Evolutionary conservation across 2,113 vertebrate genomes (phyloP).

Genomic region (Seriola quinqueradiata): DNA sequence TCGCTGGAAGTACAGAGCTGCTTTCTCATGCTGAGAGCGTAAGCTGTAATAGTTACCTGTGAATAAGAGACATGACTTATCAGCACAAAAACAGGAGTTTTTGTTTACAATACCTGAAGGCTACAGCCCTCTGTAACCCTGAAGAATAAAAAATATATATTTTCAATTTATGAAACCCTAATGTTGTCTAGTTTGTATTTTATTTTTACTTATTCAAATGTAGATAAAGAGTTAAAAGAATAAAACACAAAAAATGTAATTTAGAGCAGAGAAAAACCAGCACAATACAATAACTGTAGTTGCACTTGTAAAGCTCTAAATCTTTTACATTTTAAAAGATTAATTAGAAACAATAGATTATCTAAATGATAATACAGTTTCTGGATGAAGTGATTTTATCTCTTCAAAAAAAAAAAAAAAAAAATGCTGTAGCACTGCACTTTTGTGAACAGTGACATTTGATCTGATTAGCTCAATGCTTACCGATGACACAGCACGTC

Average conservation of each 20-base stretch:
- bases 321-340: neutral
- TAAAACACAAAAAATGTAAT: too few relatives aligned
- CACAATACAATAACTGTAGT: neutral
- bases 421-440: neutral
- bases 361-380: neutral
- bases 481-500: constrained; percentile 98
- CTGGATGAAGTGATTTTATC: neutral
- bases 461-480: constrained; percentile 48
- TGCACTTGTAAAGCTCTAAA: neutral
- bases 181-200: neutral
- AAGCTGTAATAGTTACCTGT: constrained; percentile 93
- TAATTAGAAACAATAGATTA: neutral
- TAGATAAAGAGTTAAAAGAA: neutral
- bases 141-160: neutral
- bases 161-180: neutral
- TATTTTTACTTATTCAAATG: neutral
- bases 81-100: neutral
- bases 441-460: neutral
- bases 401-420: neutral
- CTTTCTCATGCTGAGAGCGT: constrained; percentile 98
- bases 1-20: constrained; percentile 98
- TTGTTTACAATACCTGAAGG: neutral
- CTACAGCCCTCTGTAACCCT: neutral
- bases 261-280: neutral
- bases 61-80: neutral